phyloP scores from a whole-genome alignment of 1,140 invertebrate genomes.

The Sipha flava region DNA sequence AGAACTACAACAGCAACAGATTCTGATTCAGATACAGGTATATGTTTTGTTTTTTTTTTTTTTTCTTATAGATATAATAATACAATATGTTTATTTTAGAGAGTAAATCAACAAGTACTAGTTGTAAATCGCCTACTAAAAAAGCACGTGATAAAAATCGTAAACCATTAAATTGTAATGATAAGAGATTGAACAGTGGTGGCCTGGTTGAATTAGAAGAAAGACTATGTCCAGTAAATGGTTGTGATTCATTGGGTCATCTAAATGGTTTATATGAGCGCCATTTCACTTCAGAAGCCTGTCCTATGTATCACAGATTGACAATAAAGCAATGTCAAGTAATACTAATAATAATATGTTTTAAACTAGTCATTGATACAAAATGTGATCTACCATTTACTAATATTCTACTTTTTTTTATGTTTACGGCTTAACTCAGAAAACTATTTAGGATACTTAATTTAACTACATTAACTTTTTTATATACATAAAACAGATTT shows the following conservation, averaged over 20 bases:
- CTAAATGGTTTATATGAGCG: slow-evolving; percentile 68
- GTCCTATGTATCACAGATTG: slow-evolving; percentile 83
- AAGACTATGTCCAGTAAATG: slow-evolving; percentile 72
- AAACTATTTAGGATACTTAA: no score
- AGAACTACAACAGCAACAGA: slow-evolving; percentile 42
- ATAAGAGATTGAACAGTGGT: slow-evolving; percentile 44
- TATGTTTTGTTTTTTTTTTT: not conserved
- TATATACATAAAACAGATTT: no score
- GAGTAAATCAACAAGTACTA: slow-evolving; percentile 37
- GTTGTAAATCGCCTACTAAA: slow-evolving; percentile 55
- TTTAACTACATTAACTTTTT: no score
- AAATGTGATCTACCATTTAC: no score
- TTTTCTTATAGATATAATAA: not conserved
- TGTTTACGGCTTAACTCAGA: no score
- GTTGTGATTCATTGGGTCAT: slow-evolving; percentile 83
- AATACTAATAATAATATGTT: slow-evolving; percentile 38
- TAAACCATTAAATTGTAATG: slow-evolving; percentile 45
- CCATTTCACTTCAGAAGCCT: slow-evolving; percentile 81
- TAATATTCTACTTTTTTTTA: no score
- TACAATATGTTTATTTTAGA: slow-evolving; percentile 35
- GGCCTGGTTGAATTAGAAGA: slow-evolving; percentile 49
- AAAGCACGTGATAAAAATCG: slow-evolving; percentile 46
- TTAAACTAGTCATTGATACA: no score
- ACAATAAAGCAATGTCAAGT: slow-evolving; percentile 73
- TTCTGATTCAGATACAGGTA: slow-evolving; percentile 50